phyloP scores from a whole-genome alignment of 2,797 vertebrate species.

The Bradypodion ventrale region DNA sequence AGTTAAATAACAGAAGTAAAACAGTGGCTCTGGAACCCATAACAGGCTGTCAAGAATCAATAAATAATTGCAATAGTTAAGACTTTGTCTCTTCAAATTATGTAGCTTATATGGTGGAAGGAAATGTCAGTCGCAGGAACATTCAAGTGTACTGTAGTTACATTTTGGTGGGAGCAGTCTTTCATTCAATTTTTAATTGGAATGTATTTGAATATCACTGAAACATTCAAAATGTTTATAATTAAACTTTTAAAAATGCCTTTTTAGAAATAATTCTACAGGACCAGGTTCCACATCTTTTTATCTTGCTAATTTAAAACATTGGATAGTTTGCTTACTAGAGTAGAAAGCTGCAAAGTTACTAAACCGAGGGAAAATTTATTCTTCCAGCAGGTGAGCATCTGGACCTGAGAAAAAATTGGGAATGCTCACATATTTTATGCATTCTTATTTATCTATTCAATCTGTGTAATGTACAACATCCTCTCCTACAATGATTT shows the following conservation, averaged over 20 bases:
- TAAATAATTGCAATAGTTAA: conserved; percentile 23
- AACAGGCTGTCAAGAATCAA: conserved; percentile 12
- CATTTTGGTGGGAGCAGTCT: not conserved
- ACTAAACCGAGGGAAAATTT: not conserved
- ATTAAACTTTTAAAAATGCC: not conserved
- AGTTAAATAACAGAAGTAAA: conserved; percentile 14
- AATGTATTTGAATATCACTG: conserved; percentile 12
- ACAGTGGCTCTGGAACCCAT: not conserved
- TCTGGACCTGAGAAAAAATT: not conserved
- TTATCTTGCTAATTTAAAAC: not conserved
- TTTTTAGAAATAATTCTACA: not conserved
- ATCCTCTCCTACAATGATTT: not conserved
- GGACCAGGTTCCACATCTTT: not conserved
- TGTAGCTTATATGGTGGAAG: conserved; percentile 4
- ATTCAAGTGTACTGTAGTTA: conserved; percentile 22
- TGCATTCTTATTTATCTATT: not conserved
- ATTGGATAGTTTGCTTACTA: fast-evolving
- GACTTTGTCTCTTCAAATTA: conserved; percentile 11
- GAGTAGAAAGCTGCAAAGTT: not conserved
- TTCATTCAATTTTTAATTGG: conserved; percentile 34
- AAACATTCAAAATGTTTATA: conserved; percentile 23
- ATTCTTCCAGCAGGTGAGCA: fast-evolving
- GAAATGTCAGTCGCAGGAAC: conserved; percentile 34
- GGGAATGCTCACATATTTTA: not conserved
- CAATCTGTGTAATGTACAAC: not conserved